Conservation (phyloP, 2,113 vertebrate genomes). For the Trematomus loennbergii region DNA sequence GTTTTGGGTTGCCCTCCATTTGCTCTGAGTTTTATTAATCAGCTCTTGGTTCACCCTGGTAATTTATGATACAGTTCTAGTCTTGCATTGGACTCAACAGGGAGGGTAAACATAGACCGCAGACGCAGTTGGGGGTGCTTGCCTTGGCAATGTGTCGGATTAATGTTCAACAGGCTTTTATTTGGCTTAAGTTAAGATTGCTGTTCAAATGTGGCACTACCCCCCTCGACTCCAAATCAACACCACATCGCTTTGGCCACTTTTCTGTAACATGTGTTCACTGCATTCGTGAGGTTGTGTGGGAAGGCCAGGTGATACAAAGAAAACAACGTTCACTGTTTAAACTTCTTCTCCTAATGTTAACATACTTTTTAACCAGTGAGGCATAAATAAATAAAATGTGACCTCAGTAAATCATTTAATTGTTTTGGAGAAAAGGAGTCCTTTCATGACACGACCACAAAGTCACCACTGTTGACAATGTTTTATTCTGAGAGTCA, state of each 20-base stretch:
- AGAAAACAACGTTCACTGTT: conserved; percentile 11
- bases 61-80: conserved; percentile 73
- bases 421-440: conserved; percentile 50
- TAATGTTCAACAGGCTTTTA: conserved; percentile 79
- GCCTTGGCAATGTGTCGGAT: conserved; percentile 68
- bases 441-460: conserved; percentile 52
- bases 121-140: conserved; percentile 71
- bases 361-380: conserved; percentile 23
- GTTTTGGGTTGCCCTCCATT: conserved; percentile 79
- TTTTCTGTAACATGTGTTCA: conserved; percentile 14
- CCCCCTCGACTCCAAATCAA: conserved; percentile 7
- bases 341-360: conserved; percentile 29
- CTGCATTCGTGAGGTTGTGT: conserved; percentile 25
- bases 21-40: conserved; percentile 78
- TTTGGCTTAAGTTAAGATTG: conserved; percentile 64
- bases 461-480: conserved; percentile 48
- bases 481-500: conserved; percentile 42
- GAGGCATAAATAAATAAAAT: conserved; percentile 43
- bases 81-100: conserved; percentile 32
- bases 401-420: conserved; percentile 43
- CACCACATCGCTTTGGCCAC: conserved; percentile 25
- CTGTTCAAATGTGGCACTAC: conserved; percentile 45
- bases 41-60: conserved; percentile 64
- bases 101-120: conserved; percentile 55
- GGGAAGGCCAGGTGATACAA: conserved; percentile 49